phyloP scores from a whole-genome alignment of 2,888 invertebrate genomes.

The Silvanus unidentatus region DNA sequence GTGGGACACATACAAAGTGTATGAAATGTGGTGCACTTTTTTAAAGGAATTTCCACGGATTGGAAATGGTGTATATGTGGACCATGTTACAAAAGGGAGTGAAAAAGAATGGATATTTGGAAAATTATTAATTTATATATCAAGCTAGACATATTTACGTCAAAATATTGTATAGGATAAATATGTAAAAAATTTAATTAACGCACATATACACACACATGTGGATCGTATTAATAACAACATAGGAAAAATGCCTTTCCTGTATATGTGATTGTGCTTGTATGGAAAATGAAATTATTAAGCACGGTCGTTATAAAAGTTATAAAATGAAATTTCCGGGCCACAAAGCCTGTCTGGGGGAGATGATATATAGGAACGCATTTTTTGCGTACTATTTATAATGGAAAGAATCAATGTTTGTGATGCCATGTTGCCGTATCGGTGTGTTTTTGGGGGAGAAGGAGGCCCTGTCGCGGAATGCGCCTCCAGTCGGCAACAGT shows the following conservation, averaged over 20 bases:
- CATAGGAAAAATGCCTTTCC: slow-evolving; percentile 4
- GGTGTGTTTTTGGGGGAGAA: slow-evolving; percentile 1
- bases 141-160: slow-evolving; percentile 3
- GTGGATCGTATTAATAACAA: slow-evolving; percentile 2
- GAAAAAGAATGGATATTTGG: neutral
- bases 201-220: slow-evolving; percentile 15
- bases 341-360: slow-evolving; percentile 45
- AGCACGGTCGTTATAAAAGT: slow-evolving; percentile 45
- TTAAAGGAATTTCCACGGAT: too few species aligned
- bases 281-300: slow-evolving; percentile 43
- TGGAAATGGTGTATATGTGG: too few species aligned
- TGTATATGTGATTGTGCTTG: slow-evolving; percentile 33
- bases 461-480: slow-evolving; percentile 34
- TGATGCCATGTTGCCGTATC: slow-evolving; percentile 23
- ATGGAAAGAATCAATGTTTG: slow-evolving; percentile 48
- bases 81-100: neutral
- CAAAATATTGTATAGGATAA: slow-evolving; percentile 13
- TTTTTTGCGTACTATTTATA: slow-evolving; percentile 49
- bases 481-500: slow-evolving; percentile 32
- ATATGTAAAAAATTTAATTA: slow-evolving; percentile 36
- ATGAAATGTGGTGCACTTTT: too few species aligned
- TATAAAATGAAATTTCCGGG: slow-evolving; percentile 48
- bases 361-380: slow-evolving; percentile 49
- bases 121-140: slow-evolving; percentile 2
- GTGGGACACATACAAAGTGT: too few species aligned